Conservation (phyloP, 2,888 invertebrate genomes). For the Drosophila mettleri region DNA sequence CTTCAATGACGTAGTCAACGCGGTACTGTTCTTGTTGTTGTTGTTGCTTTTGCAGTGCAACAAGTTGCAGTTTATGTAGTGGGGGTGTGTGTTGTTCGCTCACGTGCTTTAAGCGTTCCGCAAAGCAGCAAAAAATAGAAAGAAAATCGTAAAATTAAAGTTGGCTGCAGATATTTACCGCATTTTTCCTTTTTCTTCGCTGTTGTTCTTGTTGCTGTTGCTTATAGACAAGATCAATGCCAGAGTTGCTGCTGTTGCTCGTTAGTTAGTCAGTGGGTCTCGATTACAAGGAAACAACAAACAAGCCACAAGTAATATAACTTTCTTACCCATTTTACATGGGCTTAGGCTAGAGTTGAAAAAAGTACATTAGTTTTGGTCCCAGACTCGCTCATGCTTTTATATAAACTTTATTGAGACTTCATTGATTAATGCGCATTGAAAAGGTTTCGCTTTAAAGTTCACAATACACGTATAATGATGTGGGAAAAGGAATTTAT, state of each 20-base stretch:
- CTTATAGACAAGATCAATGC: conserved; percentile 7
- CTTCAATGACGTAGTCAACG: conserved; percentile 68
- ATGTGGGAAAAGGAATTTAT: too few species aligned
- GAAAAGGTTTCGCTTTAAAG: too few species aligned
- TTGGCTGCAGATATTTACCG: conserved; percentile 39
- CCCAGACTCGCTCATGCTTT: not conserved
- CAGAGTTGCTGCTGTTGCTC: conserved; percentile 11
- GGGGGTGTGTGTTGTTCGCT: conserved; percentile 61
- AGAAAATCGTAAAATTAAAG: conserved; percentile 26
- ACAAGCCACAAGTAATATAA: conserved; percentile 2
- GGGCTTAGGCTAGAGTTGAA: not conserved
- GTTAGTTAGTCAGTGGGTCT: conserved; percentile 58
- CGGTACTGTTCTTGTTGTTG: conserved; percentile 12
- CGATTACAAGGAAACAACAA: conserved; percentile 44
- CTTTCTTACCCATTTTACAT: not conserved
- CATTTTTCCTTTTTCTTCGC: conserved; percentile 24
- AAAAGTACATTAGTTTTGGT: not conserved
- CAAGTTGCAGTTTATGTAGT: conserved; percentile 62
- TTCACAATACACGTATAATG: too few species aligned
- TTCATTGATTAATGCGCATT: too few species aligned
- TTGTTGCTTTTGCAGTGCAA: conserved; percentile 44
- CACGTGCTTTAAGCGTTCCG: conserved; percentile 62
- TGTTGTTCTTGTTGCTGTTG: conserved; percentile 11
- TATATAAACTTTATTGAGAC: not conserved
- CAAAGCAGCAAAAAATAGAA: conserved; percentile 8